Conservation (phyloP, 2,113 vertebrate species). For the Pedetes capensis region DNA sequence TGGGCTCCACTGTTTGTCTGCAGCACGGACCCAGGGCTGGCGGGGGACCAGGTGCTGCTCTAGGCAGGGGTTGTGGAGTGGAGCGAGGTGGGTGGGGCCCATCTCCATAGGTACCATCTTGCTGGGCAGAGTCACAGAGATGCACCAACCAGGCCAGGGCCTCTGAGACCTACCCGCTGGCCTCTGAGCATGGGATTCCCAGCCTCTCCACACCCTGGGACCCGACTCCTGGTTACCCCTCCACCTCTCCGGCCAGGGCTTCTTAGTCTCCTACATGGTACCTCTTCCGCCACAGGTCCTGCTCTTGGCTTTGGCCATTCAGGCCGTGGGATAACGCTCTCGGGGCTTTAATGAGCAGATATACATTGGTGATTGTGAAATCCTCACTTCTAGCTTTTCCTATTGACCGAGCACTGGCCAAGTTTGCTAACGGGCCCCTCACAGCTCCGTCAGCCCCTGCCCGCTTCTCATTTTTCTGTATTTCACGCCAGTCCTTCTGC, state of each 20-base stretch:
- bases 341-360: neutral
- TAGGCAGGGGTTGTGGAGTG: neutral
- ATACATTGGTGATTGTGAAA: neutral
- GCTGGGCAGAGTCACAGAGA: neutral
- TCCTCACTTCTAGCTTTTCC: neutral
- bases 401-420: neutral
- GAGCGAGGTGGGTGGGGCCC: neutral
- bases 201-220: neutral
- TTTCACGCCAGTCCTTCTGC: neutral
- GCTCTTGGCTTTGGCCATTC: neutral
- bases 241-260: neutral
- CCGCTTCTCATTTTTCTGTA: neutral
- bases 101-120: too few relatives aligned
- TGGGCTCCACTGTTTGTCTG: neutral
- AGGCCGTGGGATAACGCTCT: neutral
- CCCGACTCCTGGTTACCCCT: neutral
- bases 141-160: neutral
- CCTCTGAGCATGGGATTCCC: neutral
- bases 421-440: neutral
- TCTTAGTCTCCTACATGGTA: rapidly evolving
- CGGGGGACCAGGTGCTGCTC: neutral
- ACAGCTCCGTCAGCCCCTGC: neutral
- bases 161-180: neutral
- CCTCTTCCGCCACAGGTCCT: neutral
- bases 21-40: neutral